Evolutionary conservation across 1,140 invertebrate species (phyloP), one percentile per base, ranked within the genome.

Genomic region (Aphelinus atriplicis): DNA sequence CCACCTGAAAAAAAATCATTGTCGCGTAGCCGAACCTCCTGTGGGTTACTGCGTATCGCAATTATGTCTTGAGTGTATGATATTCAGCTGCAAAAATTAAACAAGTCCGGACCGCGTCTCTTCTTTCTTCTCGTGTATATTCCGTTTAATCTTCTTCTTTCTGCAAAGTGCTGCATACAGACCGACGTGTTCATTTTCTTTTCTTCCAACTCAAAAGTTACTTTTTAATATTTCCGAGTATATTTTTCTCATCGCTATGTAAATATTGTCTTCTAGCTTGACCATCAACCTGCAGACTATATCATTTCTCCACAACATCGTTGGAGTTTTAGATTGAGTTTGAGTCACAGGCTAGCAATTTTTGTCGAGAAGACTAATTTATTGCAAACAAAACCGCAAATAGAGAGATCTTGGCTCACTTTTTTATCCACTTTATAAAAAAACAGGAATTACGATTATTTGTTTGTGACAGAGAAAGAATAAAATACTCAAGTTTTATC

Each of bases 111-210:
- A 7, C 56, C 43, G 57, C 10, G 53, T 50, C 1, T 58, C n/a
- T 51, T 26, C 57, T 67, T 64, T 75, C 66, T 75, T 63, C 60
- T 64, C 61, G 70, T 69, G 69, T 64, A 64, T 70, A 75, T 69
- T 75, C 53, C 50, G 53, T 75, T 75, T 70, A 75, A 70, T 64
- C 66, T 69, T 50, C 61, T 64, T 42, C 57, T 47, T 69, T 69
- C 53, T 51, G 51, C 61, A 75, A 75, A 75, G 51, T 75, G 46
- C 66, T 45, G 42, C 46, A 26, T 64, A 43, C 56, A 51, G 68
- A 45, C 53, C 50, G 46, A 58, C 26, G 26, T 26, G 26, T 64
- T 74, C 45, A 64, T 43, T 64, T 73, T 68, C 56, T 75, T 61
- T 46, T 45, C 46, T 55, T 3, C 42, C 64, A 68, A 45, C 69